Evolutionary conservation across 1,140 invertebrate species (phyloP), one percentile per base, ranked within the genome.

Genomic region (Lysiphlebus fabarum): DNA sequence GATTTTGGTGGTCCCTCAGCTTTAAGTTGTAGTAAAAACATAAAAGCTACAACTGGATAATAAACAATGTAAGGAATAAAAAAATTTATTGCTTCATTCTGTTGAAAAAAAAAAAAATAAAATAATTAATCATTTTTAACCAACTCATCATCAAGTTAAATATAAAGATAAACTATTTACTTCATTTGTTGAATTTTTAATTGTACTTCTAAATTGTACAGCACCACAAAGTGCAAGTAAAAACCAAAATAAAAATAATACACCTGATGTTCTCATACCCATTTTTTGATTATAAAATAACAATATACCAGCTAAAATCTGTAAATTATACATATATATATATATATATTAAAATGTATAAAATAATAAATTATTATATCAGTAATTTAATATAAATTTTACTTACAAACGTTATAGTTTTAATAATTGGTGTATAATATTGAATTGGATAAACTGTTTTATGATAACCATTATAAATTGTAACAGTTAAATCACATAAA

Each of bases 241-340:
- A 36, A 94, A 82, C 92, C 92, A 97, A 79, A 95, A 97, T 43
- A 92, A 76, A 73, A 95, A 95, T 65, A 93, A 78, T 49, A 93
- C 81, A 26, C 93, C 94, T 11, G 94, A 96, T 10, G 92, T 90
- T 66, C 89, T 81, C 61, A 95, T 81, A 33, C 94, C 95, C 82
- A 86, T 84, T 73, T 88, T 90, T 70, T 86, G 85, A 73, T 95
- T 94, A 62, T 88, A 88, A 59, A 85, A 79, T 63, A 93, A 77
- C 59, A 96, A 80, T 42, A 86, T 74, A 42, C 83, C 82, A 63
- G 87, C 81, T 66, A 94, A 79, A 58, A 80, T 72, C 91, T 94
- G 3, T 1, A 17, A 17, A 17, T 17, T 17, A 17, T 17, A 17
- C 1, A 17, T 17, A 17, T 1, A 17, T 17, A 17, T 17, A 1